These are phyloP conservation scores for Trachemys scripta DNA, from an alignment of 2,113 vertebrate species.

Conservation along the genomic window DNA sequence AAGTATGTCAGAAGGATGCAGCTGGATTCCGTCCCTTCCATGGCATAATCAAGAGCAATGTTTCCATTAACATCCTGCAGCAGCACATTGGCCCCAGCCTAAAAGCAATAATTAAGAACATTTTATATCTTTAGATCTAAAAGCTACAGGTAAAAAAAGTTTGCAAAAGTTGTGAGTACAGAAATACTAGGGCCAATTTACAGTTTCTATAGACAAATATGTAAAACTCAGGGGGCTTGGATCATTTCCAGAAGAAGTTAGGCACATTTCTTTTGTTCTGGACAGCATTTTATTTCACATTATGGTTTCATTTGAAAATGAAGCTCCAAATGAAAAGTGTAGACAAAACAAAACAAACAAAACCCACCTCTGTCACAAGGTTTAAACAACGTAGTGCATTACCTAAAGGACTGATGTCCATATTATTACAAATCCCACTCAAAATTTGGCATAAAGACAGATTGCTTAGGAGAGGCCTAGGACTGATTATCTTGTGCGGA, in stretches of 20 bases:
- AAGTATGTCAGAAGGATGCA: conserved; percentile 89
- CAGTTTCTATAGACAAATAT: neutral
- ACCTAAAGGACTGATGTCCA: neutral
- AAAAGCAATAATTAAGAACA: conserved; percentile 14
- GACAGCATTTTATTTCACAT: conserved; percentile 4
- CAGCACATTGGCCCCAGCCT: conserved; percentile 93
- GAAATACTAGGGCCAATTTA: neutral
- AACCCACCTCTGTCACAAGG: neutral
- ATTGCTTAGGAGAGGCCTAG: neutral
- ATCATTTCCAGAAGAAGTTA: neutral
- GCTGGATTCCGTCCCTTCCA: conserved; percentile 91
- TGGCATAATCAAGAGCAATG: conserved; percentile 90
- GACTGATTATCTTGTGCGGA: rapidly evolving
- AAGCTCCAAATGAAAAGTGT: neutral
- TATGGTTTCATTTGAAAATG: neutral
- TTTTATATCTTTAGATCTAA: neutral
- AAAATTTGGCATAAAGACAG: conserved; percentile 6
- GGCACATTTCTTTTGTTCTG: neutral
- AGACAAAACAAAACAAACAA: neutral
- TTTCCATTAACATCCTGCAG: conserved; percentile 94
- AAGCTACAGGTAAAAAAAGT: neutral
- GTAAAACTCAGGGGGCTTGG: neutral
- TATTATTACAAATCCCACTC: neutral
- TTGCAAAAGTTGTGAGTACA: neutral
- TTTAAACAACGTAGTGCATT: neutral